Evolutionary conservation across 1,140 invertebrate species (phyloP).

Genomic region (Aphaenogaster rudis): DNA sequence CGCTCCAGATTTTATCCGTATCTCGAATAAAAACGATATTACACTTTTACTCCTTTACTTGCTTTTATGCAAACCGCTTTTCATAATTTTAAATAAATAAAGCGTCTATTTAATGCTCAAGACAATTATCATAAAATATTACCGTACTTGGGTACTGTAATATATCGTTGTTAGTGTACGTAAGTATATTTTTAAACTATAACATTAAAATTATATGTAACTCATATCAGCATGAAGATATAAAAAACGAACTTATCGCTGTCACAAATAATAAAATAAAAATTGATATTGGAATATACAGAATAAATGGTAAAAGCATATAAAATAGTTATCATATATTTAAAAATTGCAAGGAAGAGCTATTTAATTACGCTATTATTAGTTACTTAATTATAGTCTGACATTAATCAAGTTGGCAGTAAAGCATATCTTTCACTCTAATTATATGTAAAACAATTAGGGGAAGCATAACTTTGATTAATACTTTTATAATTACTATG

Average conservation of each 20-base stretch:
- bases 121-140: not conserved
- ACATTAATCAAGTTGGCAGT: not conserved
- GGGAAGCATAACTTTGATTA: not conserved
- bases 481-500: not conserved
- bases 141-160: too few species aligned
- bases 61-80: not conserved
- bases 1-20: conserved; percentile 48
- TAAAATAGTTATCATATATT: not conserved
- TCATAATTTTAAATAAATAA: not conserved
- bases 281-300: not conserved
- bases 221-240: not conserved
- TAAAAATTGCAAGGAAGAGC: not conserved
- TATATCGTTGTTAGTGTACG: too few species aligned
- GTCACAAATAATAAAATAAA: not conserved
- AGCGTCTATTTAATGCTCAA: not conserved
- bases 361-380: not conserved
- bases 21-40: conserved; percentile 8
- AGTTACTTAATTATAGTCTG: not conserved
- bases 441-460: not conserved
- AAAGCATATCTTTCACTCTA: not conserved
- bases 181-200: not conserved
- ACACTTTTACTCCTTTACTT: not conserved
- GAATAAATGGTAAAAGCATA: not conserved
- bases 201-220: not conserved
- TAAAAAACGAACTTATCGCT: not conserved